Evolutionary conservation across 2,797 vertebrate species (phyloP), one percentile per base, ranked within the genome.

Genomic region (Sphenodon punctatus): DNA sequence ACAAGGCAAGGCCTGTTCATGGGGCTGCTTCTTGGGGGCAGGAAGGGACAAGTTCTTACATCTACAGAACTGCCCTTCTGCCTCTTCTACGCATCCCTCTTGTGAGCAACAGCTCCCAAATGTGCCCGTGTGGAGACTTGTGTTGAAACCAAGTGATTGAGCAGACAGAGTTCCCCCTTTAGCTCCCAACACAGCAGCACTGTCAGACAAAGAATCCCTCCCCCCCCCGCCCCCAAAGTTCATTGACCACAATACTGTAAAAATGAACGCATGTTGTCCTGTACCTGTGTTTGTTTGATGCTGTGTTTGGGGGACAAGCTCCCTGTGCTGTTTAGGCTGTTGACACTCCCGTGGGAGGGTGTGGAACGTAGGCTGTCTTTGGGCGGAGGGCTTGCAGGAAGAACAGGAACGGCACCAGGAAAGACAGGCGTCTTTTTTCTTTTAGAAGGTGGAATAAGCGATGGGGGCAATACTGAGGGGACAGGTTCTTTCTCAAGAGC

Each of bases 401-500:
- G 95, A 46, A 97, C 97, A 0, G 98, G 96, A 41, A 96, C 95
- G 1, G 97, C 95, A 2, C 97, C 94, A 0, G 97, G 93, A 55
- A 98, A 96, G 2, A 96, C 95, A 0, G 97, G 85, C 0, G 94
- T 95, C 94, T 97, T 99, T 96, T 98, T 99, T 84, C 98, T 97
- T 96, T 99, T 99, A 17, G 97, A 97, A 6, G 96, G 98, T 3
- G 99, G 98, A 82, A 99, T 93, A 74, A 99, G 98, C 58, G 97
- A 85, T 6, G 97, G 95, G 30, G 98, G 98, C 75, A 99, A 94
- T 38, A 97, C 89, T 0, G 97, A 94, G 53, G 98, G 98, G 63
- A 99, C 98, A 0, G 98, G 98, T 91, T 99, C 99, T 90, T 99
- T 99, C 94, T 99, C 99, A 48, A 99, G 95, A 64, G 98, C 98